Evolutionary conservation across 2,888 invertebrate species (phyloP).

Genomic region (Phania funesta): DNA sequence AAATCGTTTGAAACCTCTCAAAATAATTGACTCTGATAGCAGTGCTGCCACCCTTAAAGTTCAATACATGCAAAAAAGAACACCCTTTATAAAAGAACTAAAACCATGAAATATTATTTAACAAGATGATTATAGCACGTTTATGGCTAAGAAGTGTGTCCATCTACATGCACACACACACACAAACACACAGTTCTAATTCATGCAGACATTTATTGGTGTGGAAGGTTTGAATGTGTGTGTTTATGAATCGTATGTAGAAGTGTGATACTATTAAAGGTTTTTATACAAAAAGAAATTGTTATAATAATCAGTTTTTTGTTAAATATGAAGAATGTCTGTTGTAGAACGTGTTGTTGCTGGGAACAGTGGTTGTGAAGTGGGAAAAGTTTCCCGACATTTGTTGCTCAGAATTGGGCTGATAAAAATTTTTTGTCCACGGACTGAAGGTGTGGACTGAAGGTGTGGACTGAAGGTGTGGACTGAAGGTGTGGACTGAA

Average conservation of each 20-base stretch:
- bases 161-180: slow-evolving; percentile 5
- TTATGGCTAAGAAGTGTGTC: slow-evolving; percentile 59
- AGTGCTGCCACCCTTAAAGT: too few relatives aligned
- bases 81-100: slow-evolving; percentile 45
- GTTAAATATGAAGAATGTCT: neutral
- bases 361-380: slow-evolving; percentile 37
- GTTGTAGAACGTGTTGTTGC: slow-evolving; percentile 16
- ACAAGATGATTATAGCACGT: slow-evolving; percentile 67
- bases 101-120: slow-evolving; percentile 67
- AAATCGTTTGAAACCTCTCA: too few relatives aligned
- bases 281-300: slow-evolving; percentile 38
- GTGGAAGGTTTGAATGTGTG: neutral
- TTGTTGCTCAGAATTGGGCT: too few relatives aligned
- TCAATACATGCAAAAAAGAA: too few relatives aligned
- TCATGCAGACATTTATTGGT: neutral
- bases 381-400: neutral
- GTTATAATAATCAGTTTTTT: slow-evolving; percentile 42
- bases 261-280: slow-evolving; percentile 57
- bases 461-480: too few relatives aligned
- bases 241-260: slow-evolving; percentile 2
- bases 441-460: too few relatives aligned
- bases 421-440: slow-evolving; percentile 13
- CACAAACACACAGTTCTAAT: neutral
- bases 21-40: too few relatives aligned
- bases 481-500: too few relatives aligned